Evolutionary conservation across 2,888 invertebrate genomes (phyloP), one percentile per base, ranked within the genome.

Genomic region (Corbicula japonica): DNA sequence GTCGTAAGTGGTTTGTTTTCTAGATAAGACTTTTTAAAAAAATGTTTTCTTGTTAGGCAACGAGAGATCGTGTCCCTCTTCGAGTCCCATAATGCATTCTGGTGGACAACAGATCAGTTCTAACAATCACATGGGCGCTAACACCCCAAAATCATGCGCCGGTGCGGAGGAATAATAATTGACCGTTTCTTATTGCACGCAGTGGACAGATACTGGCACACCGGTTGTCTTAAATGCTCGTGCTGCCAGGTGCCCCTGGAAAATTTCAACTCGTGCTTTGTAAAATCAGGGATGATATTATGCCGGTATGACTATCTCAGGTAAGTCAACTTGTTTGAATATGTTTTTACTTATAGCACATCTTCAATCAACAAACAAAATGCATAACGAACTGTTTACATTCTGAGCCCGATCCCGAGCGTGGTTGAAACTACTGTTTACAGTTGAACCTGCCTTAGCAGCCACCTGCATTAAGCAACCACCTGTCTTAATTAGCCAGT

Each of bases 251-350:
- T 97, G 86, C 96, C 96, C 93, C 95, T 98, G 88, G 98, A 97
- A 91, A 98, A 98, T 94, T 96, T 98, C 94, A 95, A 96, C 86
- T 97, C 97, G 92, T 98, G 98, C 95, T 98, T 97, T 95, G 97
- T 97, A 94, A 97, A 97, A 95, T 96, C 96, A 85, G 97, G 97
- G 91, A 97, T 98, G 96, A 97, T 98, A 94, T 96, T 98, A 92
- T 98, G 98, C 96, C 97, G 97, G 95, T 96, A 96, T 94, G 98
- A 98, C 95, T 98, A 98, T 95, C 96, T 97, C 94, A 97, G 97
- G 98, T 98, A 95, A 96, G 96, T 94, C 32, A n/a, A n/a, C n/a
- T n/a, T n/a, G n/a, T n/a, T n/a, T n/a, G n/a, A n/a, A n/a, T n/a
- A n/a, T n/a, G n/a, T n/a, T n/a, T n/a, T n/a, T n/a, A n/a, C n/a